These are phyloP conservation scores for Hippocampus abdominalis DNA, from an alignment of 2,113 vertebrate genomes.

Conservation along the genomic window DNA sequence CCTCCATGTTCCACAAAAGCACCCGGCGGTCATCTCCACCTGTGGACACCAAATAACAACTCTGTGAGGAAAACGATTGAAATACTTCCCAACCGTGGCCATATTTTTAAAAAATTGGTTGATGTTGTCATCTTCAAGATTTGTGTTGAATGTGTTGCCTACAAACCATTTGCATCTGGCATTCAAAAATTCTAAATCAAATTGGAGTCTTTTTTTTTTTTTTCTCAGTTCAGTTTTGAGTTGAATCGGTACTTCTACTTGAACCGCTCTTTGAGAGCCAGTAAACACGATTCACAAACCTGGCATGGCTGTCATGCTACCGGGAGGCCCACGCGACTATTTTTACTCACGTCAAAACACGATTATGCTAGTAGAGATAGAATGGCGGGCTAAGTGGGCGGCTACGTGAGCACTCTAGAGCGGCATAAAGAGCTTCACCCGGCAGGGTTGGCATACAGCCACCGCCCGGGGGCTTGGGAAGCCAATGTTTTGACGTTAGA, in stretches of 20 bases:
- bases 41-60: slow-evolving; percentile 41
- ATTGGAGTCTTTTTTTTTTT: too few species aligned
- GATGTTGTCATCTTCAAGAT: too few species aligned
- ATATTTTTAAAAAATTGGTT: neutral
- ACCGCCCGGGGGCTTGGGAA: neutral
- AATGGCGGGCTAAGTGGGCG: neutral
- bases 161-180: too few species aligned
- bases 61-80: neutral
- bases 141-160: too few species aligned
- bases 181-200: too few species aligned
- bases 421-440: neutral
- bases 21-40: slow-evolving; percentile 95
- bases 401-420: neutral
- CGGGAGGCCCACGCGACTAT: neutral
- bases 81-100: neutral
- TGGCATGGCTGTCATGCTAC: neutral
- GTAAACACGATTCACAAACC: neutral
- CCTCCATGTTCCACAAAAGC: slow-evolving; percentile 95
- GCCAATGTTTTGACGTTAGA: slow-evolving; percentile 20
- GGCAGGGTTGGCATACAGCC: neutral
- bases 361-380: neutral
- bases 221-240: neutral
- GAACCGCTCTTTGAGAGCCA: neutral
- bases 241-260: neutral
- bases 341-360: slow-evolving; percentile 4